Conservation (phyloP, 2,797 vertebrate species). For the Manis pentadactyla region DNA sequence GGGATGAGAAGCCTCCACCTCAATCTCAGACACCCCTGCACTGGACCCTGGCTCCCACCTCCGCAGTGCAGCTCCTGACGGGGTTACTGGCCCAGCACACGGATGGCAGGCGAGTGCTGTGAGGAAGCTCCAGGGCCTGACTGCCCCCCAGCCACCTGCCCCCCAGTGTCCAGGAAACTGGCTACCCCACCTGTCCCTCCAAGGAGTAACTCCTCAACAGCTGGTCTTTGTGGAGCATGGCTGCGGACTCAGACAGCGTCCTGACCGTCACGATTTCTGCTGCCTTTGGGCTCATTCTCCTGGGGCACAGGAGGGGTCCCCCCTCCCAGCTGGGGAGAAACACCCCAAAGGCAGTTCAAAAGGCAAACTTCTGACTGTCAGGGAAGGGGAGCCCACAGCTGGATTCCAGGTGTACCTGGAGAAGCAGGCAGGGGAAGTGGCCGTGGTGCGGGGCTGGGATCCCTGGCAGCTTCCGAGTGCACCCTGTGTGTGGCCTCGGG, state of each 20-base stretch:
- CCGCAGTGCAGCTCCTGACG: accelerated
- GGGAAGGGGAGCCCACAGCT: not conserved
- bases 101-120: not conserved
- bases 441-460: too few species aligned
- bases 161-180: not conserved
- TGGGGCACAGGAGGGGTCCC: not conserved
- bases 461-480: not conserved
- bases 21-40: too few species aligned
- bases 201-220: not conserved
- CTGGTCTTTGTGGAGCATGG: not conserved
- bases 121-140: not conserved
- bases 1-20: accelerated
- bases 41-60: not conserved
- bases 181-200: accelerated
- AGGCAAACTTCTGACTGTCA: accelerated
- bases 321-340: not conserved
- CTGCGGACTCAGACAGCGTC: not conserved
- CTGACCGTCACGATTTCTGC: accelerated
- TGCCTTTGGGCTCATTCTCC: not conserved
- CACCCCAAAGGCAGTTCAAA: not conserved
- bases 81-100: not conserved
- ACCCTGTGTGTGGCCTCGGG: not conserved
- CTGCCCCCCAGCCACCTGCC: not conserved
- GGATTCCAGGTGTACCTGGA: not conserved
- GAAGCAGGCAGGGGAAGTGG: too few species aligned